Conservation (phyloP, 2,888 invertebrate species). For the Caenorhabditis becei region DNA sequence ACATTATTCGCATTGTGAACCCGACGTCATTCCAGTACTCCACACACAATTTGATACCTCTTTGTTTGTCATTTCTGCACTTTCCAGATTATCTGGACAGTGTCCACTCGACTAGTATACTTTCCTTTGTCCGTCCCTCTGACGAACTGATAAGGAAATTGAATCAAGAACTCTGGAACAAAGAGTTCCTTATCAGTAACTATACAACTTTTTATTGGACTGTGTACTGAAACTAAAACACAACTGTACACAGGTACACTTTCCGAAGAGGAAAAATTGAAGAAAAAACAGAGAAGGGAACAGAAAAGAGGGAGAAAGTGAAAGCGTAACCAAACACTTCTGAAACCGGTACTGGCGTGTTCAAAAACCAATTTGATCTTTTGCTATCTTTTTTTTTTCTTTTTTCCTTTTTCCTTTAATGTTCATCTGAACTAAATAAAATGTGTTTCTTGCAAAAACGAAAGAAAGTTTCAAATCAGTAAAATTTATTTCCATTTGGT, state of each 20-base stretch:
- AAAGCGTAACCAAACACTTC: slow-evolving; percentile 35
- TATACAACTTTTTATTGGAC: slow-evolving; percentile 15
- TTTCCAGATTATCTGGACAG: too few relatives aligned
- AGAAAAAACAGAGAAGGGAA: slow-evolving; percentile 5
- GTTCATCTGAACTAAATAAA: too few relatives aligned
- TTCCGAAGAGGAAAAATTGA: not conserved
- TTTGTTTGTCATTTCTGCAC: not conserved
- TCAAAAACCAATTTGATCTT: slow-evolving; percentile 5
- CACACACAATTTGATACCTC: not conserved
- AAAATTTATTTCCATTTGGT: too few relatives aligned
- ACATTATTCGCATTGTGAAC: too few relatives aligned
- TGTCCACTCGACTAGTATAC: not conserved
- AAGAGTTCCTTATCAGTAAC: slow-evolving; percentile 35
- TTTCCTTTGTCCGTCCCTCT: not conserved
- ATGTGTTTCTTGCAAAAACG: too few relatives aligned
- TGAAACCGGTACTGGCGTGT: slow-evolving; percentile 23
- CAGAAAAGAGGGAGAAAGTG: slow-evolving; percentile 13
- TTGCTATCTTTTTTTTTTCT: too few relatives aligned
- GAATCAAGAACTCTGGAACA: slow-evolving; percentile 34
- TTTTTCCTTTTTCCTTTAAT: too few relatives aligned
- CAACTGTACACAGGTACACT: not conserved
- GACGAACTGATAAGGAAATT: slow-evolving; percentile 7
- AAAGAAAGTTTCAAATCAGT: too few relatives aligned
- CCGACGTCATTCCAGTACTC: too few relatives aligned
- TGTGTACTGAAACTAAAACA: slow-evolving; percentile 19